Base-by-base conservation (phyloP, 1,140 invertebrate genomes). In the Medauroidea extradentata region DNA sequence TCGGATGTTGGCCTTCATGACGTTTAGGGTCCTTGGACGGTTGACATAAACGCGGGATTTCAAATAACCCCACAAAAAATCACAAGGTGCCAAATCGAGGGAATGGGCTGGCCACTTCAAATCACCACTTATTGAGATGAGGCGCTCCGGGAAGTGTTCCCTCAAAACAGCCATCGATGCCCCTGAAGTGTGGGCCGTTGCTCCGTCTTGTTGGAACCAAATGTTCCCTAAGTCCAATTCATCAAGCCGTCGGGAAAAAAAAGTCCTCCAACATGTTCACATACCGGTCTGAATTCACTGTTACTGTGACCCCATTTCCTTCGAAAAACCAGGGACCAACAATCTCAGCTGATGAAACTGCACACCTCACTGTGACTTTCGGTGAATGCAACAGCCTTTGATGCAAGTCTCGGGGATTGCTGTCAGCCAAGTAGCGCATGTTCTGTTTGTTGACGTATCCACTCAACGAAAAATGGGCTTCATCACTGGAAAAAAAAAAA, bases 381-480 rank as follows among this genome's bases (percentile, higher is more conserved):
- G 60, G 61, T 52, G 65, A 65, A 66, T 73, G 71, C 41, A 75
- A 61, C 57, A 66, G 69, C 49, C 57, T 67, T 60, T 71, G 57
- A 60, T 71, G 64, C 58, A 69, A 60, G 21, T 57, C 57, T 63
- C 66, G 43, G 19, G 67, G 67, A 62, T 73, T 71, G 44, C 49
- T 50, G 9, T 29, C 44, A 53, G 55, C 61, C 68, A 65, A 72
- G 60, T 67, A 72, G 13, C 66, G 48, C 52, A 67, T 72, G 62
- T 75, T n/a, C n/a, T 73, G 59, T 74, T 70, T 71, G 61, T 72
- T 74, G 11, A 75, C 70, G 52, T 62, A 67, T 16, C 72, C 71
- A 60, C 66, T 65, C 27, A 73, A 60, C 60, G 70, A 63, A 54
- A 72, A 75, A 65, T 71, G 66, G 52, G 65, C 69, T 64, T 73